Evolutionary conservation across 2,797 vertebrate genomes (phyloP).

Genomic region (Coregonus sp.): DNA sequence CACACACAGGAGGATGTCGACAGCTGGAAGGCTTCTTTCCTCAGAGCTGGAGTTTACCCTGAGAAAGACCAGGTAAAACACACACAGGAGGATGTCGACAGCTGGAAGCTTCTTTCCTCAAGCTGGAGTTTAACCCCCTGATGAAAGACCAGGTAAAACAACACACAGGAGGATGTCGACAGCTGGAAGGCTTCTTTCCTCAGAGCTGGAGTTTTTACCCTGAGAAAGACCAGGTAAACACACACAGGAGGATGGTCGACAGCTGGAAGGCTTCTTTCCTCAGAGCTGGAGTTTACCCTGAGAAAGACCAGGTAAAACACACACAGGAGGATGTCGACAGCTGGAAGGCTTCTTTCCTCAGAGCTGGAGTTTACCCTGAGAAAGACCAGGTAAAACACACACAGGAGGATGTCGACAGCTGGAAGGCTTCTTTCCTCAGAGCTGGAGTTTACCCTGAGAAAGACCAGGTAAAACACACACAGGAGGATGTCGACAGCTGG

Average conservation of each 20-base stretch:
- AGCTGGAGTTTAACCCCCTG: constrained; percentile 93
- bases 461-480: constrained; percentile 80
- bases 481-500: too few relatives aligned
- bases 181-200: constrained; percentile 99
- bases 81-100: constrained; percentile 90
- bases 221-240: constrained; percentile 89
- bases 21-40: too few relatives aligned
- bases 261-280: too few relatives aligned
- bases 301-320: background rate
- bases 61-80: background rate
- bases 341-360: constrained; percentile 96
- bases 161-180: constrained; percentile 95
- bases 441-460: constrained; percentile 96
- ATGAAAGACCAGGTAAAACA: constrained; percentile 88
- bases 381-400: constrained; percentile 89
- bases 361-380: constrained; percentile 93
- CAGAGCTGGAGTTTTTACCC: constrained; percentile 92
- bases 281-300: too few relatives aligned
- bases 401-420: constrained; percentile 97
- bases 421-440: constrained; percentile 95
- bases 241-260: background rate
- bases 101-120: constrained; percentile 96
- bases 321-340: constrained; percentile 92
- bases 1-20: background rate
- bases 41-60: too few relatives aligned